phyloP scores from a whole-genome alignment of 2,113 vertebrate genomes.

The Lethenteron reissneri region DNA sequence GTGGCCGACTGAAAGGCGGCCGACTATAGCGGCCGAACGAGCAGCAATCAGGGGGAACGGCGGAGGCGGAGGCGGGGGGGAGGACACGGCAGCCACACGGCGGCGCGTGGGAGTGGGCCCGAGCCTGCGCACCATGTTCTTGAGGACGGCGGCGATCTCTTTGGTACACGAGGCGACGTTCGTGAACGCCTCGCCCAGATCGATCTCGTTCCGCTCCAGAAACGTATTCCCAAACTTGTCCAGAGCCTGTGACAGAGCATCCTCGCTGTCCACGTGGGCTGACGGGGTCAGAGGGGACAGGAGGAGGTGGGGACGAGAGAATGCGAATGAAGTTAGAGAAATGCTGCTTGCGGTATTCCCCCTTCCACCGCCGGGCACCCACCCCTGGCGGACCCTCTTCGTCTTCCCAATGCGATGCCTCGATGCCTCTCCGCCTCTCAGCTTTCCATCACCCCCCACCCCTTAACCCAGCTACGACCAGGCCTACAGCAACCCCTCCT shows the following conservation, averaged over 20 bases:
- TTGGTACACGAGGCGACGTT: not conserved
- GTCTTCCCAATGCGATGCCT: too few relatives aligned
- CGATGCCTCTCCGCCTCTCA: too few relatives aligned
- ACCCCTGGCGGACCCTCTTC: too few relatives aligned
- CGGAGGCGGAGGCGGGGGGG: not conserved
- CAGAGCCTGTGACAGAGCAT: conserved; percentile 3
- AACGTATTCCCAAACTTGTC: not conserved
- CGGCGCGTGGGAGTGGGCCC: not conserved
- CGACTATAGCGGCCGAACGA: not conserved
- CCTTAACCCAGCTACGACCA: too few relatives aligned
- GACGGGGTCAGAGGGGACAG: not conserved
- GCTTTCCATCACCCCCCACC: too few relatives aligned
- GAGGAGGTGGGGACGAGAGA: not conserved
- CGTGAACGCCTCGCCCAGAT: not conserved
- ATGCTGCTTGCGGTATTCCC: too few relatives aligned
- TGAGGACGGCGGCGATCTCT: conserved; percentile 4
- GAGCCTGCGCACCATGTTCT: not conserved
- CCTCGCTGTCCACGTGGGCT: conserved; percentile 5
- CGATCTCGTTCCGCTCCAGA: not conserved
- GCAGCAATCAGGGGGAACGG: not conserved
- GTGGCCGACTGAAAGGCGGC: not conserved
- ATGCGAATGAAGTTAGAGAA: not conserved
- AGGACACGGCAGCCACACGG: not conserved
- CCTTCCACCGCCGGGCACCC: too few relatives aligned
- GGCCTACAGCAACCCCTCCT: too few relatives aligned